Evolutionary conservation across 2,888 invertebrate genomes (phyloP).

Genomic region (Automeris io): DNA sequence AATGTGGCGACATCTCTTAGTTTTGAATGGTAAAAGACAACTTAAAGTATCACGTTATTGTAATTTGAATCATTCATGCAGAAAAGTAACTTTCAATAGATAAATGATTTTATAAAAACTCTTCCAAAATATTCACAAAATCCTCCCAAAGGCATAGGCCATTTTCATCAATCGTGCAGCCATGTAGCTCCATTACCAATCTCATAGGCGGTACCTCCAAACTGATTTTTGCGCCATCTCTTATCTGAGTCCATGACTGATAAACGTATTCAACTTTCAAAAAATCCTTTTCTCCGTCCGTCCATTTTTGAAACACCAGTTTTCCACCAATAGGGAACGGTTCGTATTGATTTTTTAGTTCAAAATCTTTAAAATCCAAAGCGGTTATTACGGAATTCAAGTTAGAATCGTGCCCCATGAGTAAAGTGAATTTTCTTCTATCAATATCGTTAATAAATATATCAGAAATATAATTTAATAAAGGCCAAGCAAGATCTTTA

Average conservation of each 20-base stretch:
- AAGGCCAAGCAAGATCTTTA: conserved; percentile 34
- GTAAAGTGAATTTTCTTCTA: conserved; percentile 26
- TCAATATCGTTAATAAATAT: not conserved
- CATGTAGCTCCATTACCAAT: conserved; percentile 30
- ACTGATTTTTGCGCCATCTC: conserved; percentile 28
- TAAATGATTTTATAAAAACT: conserved; percentile 5
- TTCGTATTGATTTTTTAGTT: conserved; percentile 41
- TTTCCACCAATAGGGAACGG: conserved; percentile 54
- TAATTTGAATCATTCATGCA: conserved; percentile 16
- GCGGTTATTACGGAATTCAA: conserved; percentile 35
- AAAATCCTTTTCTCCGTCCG: conserved; percentile 26
- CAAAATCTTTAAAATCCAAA: conserved; percentile 36
- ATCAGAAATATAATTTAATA: conserved; percentile 38
- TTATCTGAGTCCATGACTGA: conserved; percentile 36
- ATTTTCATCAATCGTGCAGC: conserved; percentile 28
- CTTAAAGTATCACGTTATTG: conserved; percentile 12
- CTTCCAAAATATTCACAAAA: conserved; percentile 32
- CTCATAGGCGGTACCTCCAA: conserved; percentile 34
- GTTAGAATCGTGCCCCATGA: conserved; percentile 60
- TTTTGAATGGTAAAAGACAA: no score
- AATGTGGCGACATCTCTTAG: conserved; percentile 1
- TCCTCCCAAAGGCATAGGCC: conserved; percentile 48
- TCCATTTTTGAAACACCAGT: conserved; percentile 56
- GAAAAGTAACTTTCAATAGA: not conserved
- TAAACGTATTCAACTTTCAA: conserved; percentile 53